A percentile compares a stretch with the other conserved stretches of the same genome.
Conservation (phyloP, 2,113 vertebrate genomes). For the Echinops telfairi region DNA sequence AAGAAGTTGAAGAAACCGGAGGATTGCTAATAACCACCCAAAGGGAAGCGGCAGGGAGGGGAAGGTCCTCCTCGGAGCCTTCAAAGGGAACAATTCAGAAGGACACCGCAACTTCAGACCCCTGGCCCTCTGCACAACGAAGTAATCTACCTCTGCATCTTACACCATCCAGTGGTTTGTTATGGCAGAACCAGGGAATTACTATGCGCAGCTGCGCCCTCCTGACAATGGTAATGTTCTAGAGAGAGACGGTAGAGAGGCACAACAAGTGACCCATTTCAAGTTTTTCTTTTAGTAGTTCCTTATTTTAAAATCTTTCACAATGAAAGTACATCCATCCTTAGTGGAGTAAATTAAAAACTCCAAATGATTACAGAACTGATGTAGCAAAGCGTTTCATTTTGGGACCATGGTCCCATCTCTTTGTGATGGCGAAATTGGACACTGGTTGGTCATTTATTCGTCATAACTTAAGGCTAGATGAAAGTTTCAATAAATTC, state of each 20-base stretch:
- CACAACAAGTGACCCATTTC: background rate
- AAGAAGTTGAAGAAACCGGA: background rate
- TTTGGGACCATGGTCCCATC: background rate
- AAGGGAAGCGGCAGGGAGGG: background rate
- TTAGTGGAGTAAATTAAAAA: background rate
- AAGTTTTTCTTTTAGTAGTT: background rate
- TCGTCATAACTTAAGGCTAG: conserved; percentile 5
- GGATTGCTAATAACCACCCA: background rate
- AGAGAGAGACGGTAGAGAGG: background rate
- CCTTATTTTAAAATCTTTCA: background rate
- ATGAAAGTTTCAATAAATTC: background rate
- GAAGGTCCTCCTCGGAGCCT: background rate
- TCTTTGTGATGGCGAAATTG: background rate
- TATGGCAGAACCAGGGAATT: background rate
- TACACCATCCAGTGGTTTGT: background rate
- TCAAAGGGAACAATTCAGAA: background rate
- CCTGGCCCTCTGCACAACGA: background rate
- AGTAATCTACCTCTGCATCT: background rate
- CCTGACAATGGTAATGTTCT: too few species aligned
- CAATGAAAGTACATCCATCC: background rate
- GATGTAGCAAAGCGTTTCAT: conserved; percentile 4
- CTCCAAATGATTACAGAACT: background rate
- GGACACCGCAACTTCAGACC: background rate
- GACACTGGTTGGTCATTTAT: background rate
- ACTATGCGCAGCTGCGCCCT: too few species aligned